Evolutionary conservation across 2,888 invertebrate genomes (phyloP).

Genomic region (Tineola bisselliella): DNA sequence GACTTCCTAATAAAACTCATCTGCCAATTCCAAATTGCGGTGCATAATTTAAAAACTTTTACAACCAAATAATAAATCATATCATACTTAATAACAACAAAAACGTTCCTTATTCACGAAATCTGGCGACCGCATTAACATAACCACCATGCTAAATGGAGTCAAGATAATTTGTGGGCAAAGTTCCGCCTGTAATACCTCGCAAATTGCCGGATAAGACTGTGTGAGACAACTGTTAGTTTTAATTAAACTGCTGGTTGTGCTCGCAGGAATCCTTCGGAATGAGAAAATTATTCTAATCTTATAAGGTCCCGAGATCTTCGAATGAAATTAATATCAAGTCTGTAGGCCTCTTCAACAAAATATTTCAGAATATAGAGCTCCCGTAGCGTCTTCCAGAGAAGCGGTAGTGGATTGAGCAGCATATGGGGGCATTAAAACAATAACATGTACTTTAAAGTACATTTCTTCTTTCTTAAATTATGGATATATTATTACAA

Average conservation of each 20-base stretch:
- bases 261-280: slow-evolving; percentile 55
- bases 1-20: neutral
- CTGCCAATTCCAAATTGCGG: neutral
- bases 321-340: slow-evolving; percentile 47
- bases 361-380: neutral
- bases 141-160: slow-evolving; percentile 65
- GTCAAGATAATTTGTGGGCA: slow-evolving; percentile 65
- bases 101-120: slow-evolving; percentile 41
- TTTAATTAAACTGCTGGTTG: slow-evolving; percentile 67
- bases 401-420: too few relatives aligned
- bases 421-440: too few relatives aligned
- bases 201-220: slow-evolving; percentile 68
- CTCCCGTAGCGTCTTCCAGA: too few relatives aligned
- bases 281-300: slow-evolving; percentile 67
- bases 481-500: too few relatives aligned
- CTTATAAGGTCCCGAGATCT: slow-evolving; percentile 56
- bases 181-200: slow-evolving; percentile 66
- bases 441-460: too few relatives aligned
- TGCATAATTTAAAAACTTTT: slow-evolving; percentile 1
- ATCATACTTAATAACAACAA: slow-evolving; percentile 29
- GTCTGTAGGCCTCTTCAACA: neutral
- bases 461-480: too few relatives aligned
- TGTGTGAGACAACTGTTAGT: slow-evolving; percentile 68
- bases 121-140: slow-evolving; percentile 45
- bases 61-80: neutral